These are phyloP conservation scores for Aphelinus atriplicis DNA, from an alignment of 1,140 invertebrate genomes.

Conservation along the genomic window DNA sequence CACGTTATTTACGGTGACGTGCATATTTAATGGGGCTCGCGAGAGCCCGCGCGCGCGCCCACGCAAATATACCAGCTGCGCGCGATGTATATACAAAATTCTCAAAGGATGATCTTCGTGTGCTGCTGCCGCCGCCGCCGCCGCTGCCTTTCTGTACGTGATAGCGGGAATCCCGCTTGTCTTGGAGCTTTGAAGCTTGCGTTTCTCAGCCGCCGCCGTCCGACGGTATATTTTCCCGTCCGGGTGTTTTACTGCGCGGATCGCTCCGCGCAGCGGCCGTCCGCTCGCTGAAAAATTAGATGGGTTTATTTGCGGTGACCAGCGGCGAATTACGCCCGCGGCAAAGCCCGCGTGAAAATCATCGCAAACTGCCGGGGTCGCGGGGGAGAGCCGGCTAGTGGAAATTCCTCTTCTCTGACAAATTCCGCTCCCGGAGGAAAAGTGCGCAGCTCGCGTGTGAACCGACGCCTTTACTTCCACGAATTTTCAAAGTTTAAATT, in stretches of 20 bases:
- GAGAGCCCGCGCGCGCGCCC: background rate
- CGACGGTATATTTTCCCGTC: slow-evolving; percentile 4
- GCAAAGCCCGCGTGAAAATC: too few relatives aligned
- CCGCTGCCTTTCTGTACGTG: background rate
- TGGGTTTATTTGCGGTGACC: background rate
- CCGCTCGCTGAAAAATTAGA: slow-evolving; percentile 8
- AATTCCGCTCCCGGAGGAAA: too few relatives aligned
- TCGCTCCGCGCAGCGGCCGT: slow-evolving; percentile 6
- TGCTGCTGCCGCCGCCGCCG: background rate
- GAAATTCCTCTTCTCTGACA: too few relatives aligned
- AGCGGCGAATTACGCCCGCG: too few relatives aligned
- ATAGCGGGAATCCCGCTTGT: background rate
- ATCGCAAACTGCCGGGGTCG: too few relatives aligned
- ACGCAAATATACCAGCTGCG: background rate
- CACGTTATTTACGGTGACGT: slow-evolving; percentile 24
- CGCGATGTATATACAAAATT: slow-evolving; percentile 17
- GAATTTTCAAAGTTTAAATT: too few relatives aligned
- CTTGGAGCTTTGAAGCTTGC: slow-evolving; percentile 21
- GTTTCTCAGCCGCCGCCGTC: background rate
- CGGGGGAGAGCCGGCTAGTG: too few relatives aligned
- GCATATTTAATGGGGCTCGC: slow-evolving; percentile 17
- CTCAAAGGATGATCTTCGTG: slow-evolving; percentile 27
- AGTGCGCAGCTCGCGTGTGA: too few relatives aligned
- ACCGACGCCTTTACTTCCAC: too few relatives aligned
- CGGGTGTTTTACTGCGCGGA: slow-evolving; percentile 12